A percentile compares a stretch with the other conserved stretches of the same genome.
Evolutionary conservation across 2,888 invertebrate genomes (phyloP).

Genomic region (Mesoligia furuncula): DNA sequence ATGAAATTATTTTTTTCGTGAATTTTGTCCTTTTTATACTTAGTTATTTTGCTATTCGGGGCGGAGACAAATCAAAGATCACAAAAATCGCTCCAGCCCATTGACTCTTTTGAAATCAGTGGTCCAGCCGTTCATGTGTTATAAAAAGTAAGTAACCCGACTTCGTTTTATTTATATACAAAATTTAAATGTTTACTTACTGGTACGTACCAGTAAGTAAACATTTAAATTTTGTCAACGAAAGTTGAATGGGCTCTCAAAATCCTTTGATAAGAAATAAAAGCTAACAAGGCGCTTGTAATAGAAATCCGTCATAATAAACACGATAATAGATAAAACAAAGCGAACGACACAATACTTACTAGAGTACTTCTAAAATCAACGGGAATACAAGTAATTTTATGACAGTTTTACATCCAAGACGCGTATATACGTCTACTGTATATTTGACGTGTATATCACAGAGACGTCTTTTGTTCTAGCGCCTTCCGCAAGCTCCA

Average conservation of each 20-base stretch:
- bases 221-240: background rate
- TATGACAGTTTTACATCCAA: conserved; percentile 54
- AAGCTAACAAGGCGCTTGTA: background rate
- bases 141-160: no score
- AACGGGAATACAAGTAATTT: conserved; percentile 37
- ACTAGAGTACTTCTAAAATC: conserved; percentile 20
- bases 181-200: no score
- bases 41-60: no score
- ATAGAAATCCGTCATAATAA: background rate
- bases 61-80: no score
- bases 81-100: no score
- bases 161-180: no score
- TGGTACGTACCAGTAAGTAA: no score
- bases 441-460: conserved; percentile 48
- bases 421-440: conserved; percentile 26
- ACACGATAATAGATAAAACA: conserved; percentile 2
- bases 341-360: background rate
- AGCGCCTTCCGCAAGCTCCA: conserved; percentile 43
- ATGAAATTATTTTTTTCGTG: no score
- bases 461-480: conserved; percentile 56
- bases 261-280: background rate
- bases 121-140: no score
- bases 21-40: no score
- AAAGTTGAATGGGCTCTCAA: no score
- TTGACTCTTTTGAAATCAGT: no score